A percentile compares a stretch with the other conserved stretches of the same genome.
Evolutionary conservation across 2,797 vertebrate species (phyloP).

Genomic region (Galaxias olidus): DNA sequence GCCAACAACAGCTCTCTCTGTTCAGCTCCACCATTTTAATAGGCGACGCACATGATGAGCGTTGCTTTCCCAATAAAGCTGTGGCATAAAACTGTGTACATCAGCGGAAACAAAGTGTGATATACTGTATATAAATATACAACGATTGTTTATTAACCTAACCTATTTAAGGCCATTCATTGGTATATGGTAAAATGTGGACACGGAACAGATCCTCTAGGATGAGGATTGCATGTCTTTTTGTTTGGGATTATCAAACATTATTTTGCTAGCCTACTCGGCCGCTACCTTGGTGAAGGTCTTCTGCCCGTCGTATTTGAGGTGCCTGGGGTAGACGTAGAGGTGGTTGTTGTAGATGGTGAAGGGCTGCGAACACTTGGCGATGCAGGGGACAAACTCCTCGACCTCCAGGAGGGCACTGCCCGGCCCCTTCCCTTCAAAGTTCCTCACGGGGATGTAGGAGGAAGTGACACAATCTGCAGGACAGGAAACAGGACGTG

Average conservation of each 20-base stretch:
- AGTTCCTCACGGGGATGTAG: slow-evolving; percentile 91
- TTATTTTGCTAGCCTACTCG: not conserved
- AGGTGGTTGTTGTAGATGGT: slow-evolving; percentile 96
- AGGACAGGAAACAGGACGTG: not conserved
- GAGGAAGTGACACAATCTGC: slow-evolving; percentile 94
- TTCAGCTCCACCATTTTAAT: slow-evolving; percentile 14
- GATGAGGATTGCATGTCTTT: too few species aligned
- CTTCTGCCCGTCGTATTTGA: slow-evolving; percentile 96
- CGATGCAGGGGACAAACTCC: slow-evolving; percentile 93
- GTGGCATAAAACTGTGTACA: too few species aligned
- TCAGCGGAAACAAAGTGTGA: slow-evolving; percentile 16
- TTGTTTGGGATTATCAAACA: too few species aligned
- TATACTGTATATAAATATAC: not conserved
- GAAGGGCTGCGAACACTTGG: slow-evolving; percentile 93
- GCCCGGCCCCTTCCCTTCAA: slow-evolving; percentile 77
- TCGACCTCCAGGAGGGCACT: slow-evolving; percentile 87
- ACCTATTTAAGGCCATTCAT: too few species aligned
- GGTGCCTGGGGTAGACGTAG: slow-evolving; percentile 91
- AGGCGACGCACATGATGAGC: too few species aligned
- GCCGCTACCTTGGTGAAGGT: slow-evolving; percentile 90
- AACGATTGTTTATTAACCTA: too few species aligned
- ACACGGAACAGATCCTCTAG: too few species aligned
- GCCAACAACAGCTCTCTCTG: slow-evolving; percentile 30
- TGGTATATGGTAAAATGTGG: too few species aligned
- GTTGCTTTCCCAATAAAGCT: too few species aligned